phyloP scores from a whole-genome alignment of 2,797 vertebrate genomes.

The Chanos chanos region DNA sequence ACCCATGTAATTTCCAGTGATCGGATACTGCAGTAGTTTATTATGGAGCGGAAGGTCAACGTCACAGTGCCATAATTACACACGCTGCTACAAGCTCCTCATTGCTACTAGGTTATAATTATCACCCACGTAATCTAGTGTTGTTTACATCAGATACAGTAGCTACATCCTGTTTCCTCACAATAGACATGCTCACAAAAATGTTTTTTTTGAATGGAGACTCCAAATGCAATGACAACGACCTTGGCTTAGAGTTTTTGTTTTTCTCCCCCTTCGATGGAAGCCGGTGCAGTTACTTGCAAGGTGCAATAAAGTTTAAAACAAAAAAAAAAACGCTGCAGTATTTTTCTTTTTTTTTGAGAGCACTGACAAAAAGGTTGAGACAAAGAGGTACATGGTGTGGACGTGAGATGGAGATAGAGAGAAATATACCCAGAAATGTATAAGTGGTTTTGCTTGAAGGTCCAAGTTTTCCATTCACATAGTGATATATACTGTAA shows the following conservation, averaged over 20 bases:
- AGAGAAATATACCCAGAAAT: too few species aligned
- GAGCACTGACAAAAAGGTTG: background rate
- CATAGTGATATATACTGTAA: background rate
- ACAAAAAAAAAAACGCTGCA: too few species aligned
- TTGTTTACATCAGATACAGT: slow-evolving; percentile 23
- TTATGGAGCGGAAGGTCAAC: slow-evolving; percentile 47
- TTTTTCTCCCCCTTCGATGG: too few species aligned
- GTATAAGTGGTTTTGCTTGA: slow-evolving; percentile 12
- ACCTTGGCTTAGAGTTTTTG: background rate
- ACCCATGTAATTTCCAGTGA: slow-evolving; percentile 63
- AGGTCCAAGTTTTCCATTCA: slow-evolving; percentile 5
- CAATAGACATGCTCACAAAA: too few species aligned
- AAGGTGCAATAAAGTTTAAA: too few species aligned
- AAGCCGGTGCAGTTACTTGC: too few species aligned
- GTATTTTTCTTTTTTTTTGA: too few species aligned
- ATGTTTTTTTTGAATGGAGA: slow-evolving; percentile 2
- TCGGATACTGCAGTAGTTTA: slow-evolving; percentile 46
- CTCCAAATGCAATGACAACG: background rate
- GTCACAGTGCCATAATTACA: slow-evolving; percentile 54
- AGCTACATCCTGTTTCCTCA: slow-evolving; percentile 22
- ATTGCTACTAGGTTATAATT: slow-evolving; percentile 43
- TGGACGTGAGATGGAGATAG: too few species aligned
- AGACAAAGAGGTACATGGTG: slow-evolving; percentile 17
- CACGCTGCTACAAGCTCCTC: slow-evolving; percentile 42
- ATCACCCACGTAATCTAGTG: slow-evolving; percentile 39